Base-by-base conservation (phyloP, 2,113 vertebrate species). In the Actinemys pallida region DNA sequence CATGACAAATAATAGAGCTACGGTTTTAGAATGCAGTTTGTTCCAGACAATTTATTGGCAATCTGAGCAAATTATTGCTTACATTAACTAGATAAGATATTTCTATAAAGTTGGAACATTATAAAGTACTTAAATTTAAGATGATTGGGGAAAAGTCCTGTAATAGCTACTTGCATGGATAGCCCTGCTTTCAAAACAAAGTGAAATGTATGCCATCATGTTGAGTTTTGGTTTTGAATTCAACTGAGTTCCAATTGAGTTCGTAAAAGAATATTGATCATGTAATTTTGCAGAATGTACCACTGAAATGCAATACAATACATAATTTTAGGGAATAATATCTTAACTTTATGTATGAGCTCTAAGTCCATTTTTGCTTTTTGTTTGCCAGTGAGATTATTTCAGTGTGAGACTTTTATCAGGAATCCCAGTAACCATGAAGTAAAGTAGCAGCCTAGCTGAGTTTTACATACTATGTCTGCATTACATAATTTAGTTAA, bases 361-460 rank as follows among this genome's bases (percentile, higher is more conserved):
- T 52, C 10, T 11, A 75, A 69, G 31, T 22, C 52, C 81, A 39
- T 83, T 42, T 45, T 1, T 78, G 3, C 25, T 57, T 81, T 53
- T 85, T 72, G 3, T 87, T 89, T 84, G n/a, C 86, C 54, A 69
- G 93, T 50, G 49, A 80, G 62, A 56, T 10, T 87, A 29, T 84
- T 13, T 35, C 81, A 49, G 6, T 84, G 24, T 92, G 56, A 89
- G 89, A 5, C 6, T 80, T 92, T 47, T n/a, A 42, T 11, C 8
- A 25, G 42, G 86, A 93, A 94, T 88, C 62, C 49, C 31, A 86
- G 22, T 35, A 49, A 65, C 35, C 17, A 90, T 29, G 80, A 87
- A 45, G 49, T 85, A 84, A 59, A 53, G 47, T 62, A 93, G 84
- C 81, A 87, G 27, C 11, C 54, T 89, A 76, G 53, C 56, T 90